Conservation (phyloP, 2,888 invertebrate genomes). For the Furcula furcula region DNA sequence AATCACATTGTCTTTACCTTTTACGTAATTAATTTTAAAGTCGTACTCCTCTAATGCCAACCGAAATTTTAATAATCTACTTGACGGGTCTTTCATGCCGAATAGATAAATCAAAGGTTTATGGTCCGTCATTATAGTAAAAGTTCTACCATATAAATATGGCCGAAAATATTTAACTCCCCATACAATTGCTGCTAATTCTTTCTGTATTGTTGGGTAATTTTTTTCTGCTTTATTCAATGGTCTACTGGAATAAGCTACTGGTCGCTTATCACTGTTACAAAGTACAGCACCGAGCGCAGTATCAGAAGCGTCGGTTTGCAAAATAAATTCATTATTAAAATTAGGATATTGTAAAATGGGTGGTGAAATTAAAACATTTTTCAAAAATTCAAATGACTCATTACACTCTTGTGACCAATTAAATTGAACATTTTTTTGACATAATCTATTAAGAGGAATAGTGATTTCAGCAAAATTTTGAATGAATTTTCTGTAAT, state of each 20-base stretch:
- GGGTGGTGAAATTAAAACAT: too few relatives aligned
- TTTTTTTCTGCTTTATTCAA: conserved; percentile 2
- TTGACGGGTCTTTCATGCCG: conserved; percentile 1
- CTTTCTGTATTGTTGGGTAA: too few relatives aligned
- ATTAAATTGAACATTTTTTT: too few relatives aligned
- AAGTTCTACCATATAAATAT: conserved; percentile 2
- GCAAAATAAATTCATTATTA: too few relatives aligned
- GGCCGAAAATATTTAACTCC: conserved; percentile 1
- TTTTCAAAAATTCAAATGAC: too few relatives aligned
- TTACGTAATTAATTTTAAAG: conserved; percentile 1
- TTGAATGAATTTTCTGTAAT: not conserved
- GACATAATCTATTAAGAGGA: not conserved
- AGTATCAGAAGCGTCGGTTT: too few relatives aligned
- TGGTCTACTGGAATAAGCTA: too few relatives aligned
- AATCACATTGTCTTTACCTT: not conserved
- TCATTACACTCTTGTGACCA: too few relatives aligned
- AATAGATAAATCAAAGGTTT: conserved; percentile 4
- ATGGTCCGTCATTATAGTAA: conserved; percentile 1
- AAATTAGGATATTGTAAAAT: too few relatives aligned
- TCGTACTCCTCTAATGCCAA: conserved; percentile 2
- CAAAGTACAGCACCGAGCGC: too few relatives aligned
- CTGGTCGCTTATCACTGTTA: too few relatives aligned
- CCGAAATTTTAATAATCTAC: conserved; percentile 2
- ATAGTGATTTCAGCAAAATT: not conserved
- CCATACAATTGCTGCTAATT: not conserved